These are phyloP conservation scores for Zaprionus camerounensis DNA, from an alignment of 1,140 invertebrate species.

Conservation along the genomic window DNA sequence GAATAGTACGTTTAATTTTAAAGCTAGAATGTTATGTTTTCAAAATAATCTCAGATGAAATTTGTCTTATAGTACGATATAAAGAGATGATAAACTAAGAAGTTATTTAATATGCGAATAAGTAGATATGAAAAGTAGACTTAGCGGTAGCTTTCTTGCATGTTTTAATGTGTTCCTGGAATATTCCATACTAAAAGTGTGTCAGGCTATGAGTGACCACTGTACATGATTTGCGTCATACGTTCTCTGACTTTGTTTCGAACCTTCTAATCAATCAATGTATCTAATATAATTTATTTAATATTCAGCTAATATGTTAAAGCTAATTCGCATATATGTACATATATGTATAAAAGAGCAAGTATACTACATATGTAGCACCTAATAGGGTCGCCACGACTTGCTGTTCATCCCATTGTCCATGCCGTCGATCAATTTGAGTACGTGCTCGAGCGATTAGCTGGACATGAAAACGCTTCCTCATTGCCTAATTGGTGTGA, in stretches of 20 bases:
- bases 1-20: too few relatives aligned
- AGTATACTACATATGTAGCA: slow-evolving; percentile 3
- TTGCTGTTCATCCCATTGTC: slow-evolving; percentile 25
- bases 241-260: not conserved
- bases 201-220: not conserved
- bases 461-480: slow-evolving; percentile 61
- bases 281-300: slow-evolving; percentile 11
- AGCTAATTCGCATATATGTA: not conserved
- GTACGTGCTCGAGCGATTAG: slow-evolving; percentile 66
- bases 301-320: not conserved
- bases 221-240: not conserved
- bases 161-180: not conserved
- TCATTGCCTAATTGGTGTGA: slow-evolving; percentile 79
- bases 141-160: too few relatives aligned
- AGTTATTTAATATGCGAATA: too few relatives aligned
- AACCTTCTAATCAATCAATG: slow-evolving; percentile 25
- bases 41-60: too few relatives aligned
- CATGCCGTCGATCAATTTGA: slow-evolving; percentile 42
- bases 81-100: too few relatives aligned
- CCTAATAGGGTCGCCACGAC: slow-evolving; percentile 65
- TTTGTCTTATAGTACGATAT: too few relatives aligned
- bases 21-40: too few relatives aligned
- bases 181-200: not conserved
- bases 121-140: too few relatives aligned
- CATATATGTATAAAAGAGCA: not conserved